phyloP scores from a whole-genome alignment of 2,888 invertebrate genomes.

The Lysandra bellargus region DNA sequence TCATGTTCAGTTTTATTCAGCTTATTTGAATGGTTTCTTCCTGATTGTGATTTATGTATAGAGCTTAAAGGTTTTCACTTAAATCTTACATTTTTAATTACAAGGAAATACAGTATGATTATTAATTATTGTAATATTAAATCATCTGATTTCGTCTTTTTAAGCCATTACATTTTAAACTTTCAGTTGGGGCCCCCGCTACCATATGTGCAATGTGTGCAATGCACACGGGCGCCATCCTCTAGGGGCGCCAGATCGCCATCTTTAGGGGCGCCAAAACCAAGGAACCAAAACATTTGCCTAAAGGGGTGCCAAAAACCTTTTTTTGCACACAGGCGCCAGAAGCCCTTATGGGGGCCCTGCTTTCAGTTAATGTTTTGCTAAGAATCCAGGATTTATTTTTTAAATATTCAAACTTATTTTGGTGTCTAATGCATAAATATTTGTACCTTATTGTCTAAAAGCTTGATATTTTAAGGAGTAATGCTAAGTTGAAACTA shows the following conservation, averaged over 20 bases:
- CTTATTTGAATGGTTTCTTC: background rate
- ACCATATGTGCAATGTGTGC: too few species aligned
- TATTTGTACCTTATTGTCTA: conserved; percentile 26
- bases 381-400: background rate
- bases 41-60: background rate
- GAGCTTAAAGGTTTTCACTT: background rate
- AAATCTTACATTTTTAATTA: too few species aligned
- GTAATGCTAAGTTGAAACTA: conserved; percentile 4
- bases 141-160: conserved; percentile 1
- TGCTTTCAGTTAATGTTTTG: background rate
- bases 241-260: too few species aligned
- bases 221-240: too few species aligned
- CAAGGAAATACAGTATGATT: too few species aligned
- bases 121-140: too few species aligned
- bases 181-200: background rate
- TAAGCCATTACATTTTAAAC: background rate
- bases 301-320: too few species aligned
- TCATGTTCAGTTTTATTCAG: background rate
- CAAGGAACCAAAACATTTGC: too few species aligned
- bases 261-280: too few species aligned
- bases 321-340: too few species aligned
- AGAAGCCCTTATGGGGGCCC: too few species aligned
- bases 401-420: background rate
- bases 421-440: conserved; percentile 14
- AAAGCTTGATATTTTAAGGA: conserved; percentile 31